These are phyloP conservation scores for Gymnoscelis rufifasciata DNA, from an alignment of 2,888 invertebrate species.

Conservation along the genomic window DNA sequence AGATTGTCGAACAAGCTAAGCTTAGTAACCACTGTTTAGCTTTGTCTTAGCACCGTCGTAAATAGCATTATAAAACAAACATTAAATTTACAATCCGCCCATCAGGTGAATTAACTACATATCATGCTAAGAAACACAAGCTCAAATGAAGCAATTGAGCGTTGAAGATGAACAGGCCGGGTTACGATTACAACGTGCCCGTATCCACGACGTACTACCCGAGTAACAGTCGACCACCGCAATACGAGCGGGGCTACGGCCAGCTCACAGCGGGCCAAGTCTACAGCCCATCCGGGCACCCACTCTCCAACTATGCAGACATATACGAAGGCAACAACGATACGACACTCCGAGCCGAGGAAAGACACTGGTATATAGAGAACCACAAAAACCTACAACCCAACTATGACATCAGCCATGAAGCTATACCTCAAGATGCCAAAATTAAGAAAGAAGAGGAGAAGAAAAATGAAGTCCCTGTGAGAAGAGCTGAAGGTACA, in stretches of 20 bases:
- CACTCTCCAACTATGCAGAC: constrained; percentile 72
- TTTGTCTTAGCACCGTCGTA: constrained; percentile 27
- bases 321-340: constrained; percentile 76
- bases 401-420: constrained; percentile 57
- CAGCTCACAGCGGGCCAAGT: constrained; percentile 62
- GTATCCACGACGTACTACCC: constrained; percentile 69
- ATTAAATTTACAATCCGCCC: constrained; percentile 24
- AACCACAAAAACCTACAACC: constrained; percentile 72
- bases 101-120: constrained; percentile 43
- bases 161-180: constrained; percentile 77
- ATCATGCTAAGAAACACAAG: constrained; percentile 51
- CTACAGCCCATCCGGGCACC: constrained; percentile 69
- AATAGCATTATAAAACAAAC: constrained; percentile 49
- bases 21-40: constrained; percentile 11
- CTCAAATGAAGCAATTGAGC: constrained; percentile 70
- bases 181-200: constrained; percentile 74
- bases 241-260: constrained; percentile 70
- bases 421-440: constrained; percentile 65
- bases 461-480: constrained; percentile 62
- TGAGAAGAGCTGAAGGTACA: constrained; percentile 57
- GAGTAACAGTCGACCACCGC: constrained; percentile 66
- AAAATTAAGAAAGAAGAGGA: constrained; percentile 74
- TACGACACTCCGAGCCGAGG: constrained; percentile 72
- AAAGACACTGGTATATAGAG: constrained; percentile 76
- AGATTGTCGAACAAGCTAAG: constrained; percentile 40